Base-by-base conservation (phyloP, 1,140 invertebrate genomes). In the Lineus longissimus region DNA sequence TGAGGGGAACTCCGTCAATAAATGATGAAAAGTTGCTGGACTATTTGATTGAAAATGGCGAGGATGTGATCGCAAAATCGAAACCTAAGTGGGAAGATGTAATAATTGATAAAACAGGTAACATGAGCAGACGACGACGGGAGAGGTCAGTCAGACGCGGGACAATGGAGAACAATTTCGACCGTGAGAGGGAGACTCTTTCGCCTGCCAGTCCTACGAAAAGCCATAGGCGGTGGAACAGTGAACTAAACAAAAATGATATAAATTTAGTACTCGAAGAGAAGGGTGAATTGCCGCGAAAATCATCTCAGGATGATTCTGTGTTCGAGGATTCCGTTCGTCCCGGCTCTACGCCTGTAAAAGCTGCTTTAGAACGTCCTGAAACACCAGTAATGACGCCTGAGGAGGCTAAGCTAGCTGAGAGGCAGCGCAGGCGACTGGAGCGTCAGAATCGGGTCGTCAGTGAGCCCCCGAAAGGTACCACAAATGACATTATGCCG, bases 51-150 rank as follows among this genome's bases (percentile, higher is more conserved):
- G 6, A 51, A 27, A 27, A 27, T 19, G 47, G 25, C 47, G 47
- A 51, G 47, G 25, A 51, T 7, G 19, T 27, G 4, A 27, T 4
- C 9, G 6, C 6, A 9, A 51, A 23, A 6, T 7, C 25, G 47
- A 27, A 23, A 19, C n/a, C 47, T n/a, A 51, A 51, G n/a, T 51
- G 47, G 47, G 47, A 51, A 27, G 47, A 51, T n/a, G 47, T 51
- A 7, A 27, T 51, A 4, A 51, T 51, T 51, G 47, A 51, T 27
- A 51, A 51, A 51, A 27, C 47, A 6, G 47, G 47, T n/a, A 51
- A 27, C n/a, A 51, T 51, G 47, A 51, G 47, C 47, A 4, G 47
- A 51, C 6, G 47, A 27, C 47, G 47, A 7, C n/a, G 47, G n/a
- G 33, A 51, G 25, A 51, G 47, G 25, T 51, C 47, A n/a, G 4